Conservation (phyloP, 2,888 invertebrate species). For the Tinea trinotella region DNA sequence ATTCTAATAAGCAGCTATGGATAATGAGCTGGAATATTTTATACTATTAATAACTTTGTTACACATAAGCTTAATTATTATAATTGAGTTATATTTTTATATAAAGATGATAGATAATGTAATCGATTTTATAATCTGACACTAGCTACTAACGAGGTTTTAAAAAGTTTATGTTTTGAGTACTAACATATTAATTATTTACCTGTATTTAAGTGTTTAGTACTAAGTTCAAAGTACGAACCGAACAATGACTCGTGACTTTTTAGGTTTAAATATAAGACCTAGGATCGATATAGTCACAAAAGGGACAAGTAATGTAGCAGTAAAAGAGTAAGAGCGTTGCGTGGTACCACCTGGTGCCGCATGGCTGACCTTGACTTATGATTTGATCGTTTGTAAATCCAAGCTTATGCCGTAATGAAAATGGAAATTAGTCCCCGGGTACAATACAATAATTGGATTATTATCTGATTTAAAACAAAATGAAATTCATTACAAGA, state of each 20-base stretch:
- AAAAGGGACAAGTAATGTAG: slow-evolving; percentile 31
- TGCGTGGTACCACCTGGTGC: slow-evolving; percentile 66
- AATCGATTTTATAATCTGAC: too few species aligned
- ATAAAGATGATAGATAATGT: too few species aligned
- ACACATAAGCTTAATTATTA: neutral
- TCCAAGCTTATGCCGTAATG: slow-evolving; percentile 30
- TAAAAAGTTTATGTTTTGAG: too few species aligned
- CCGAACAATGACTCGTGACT: neutral
- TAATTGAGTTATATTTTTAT: too few species aligned
- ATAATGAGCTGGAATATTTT: slow-evolving; percentile 11
- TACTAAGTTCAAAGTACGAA: neutral
- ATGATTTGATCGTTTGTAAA: slow-evolving; percentile 38
- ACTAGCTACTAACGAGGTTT: too few species aligned
- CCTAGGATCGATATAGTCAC: slow-evolving; percentile 27
- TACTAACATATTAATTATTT: too few species aligned
- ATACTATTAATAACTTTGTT: slow-evolving; percentile 3
- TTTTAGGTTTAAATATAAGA: slow-evolving; percentile 11
- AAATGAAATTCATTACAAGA: too few species aligned
- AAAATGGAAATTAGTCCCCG: slow-evolving; percentile 7
- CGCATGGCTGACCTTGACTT: slow-evolving; percentile 49
- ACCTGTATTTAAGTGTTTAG: too few species aligned
- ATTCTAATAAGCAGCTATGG: neutral
- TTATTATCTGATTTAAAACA: neutral
- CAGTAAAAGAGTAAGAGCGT: slow-evolving; percentile 36
- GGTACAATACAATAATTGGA: neutral